Conservation (phyloP, 2,888 invertebrate genomes). For the Taenaris catops region DNA sequence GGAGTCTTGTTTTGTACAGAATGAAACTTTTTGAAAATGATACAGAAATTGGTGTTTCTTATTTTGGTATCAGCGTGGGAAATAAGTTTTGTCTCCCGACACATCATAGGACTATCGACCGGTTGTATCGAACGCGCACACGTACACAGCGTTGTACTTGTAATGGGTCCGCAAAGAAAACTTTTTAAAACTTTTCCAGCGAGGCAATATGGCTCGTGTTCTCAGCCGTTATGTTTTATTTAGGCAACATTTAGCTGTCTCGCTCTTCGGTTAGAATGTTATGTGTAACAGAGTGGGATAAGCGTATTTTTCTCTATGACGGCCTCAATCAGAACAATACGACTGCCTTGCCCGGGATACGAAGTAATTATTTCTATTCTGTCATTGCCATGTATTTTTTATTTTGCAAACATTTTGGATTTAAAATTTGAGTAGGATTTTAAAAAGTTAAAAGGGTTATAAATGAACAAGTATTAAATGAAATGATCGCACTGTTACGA, state of each 20-base stretch:
- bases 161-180: constrained; percentile 81
- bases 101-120: constrained; percentile 52
- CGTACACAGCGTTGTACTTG: constrained; percentile 59
- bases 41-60: constrained; percentile 17
- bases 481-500: no score
- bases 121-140: constrained; percentile 63
- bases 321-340: constrained; percentile 40
- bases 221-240: constrained; percentile 78
- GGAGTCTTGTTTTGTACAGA: not conserved
- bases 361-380: constrained; percentile 80
- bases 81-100: constrained; percentile 25
- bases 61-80: constrained; percentile 20
- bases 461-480: constrained; percentile 5
- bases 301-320: constrained; percentile 41
- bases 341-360: constrained; percentile 75
- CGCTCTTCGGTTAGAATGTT: constrained; percentile 39
- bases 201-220: constrained; percentile 81
- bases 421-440: constrained; percentile 25
- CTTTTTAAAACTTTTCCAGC: constrained; percentile 80
- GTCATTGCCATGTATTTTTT: constrained; percentile 76
- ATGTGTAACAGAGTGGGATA: constrained; percentile 40
- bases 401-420: constrained; percentile 42
- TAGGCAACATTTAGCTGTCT: constrained; percentile 65
- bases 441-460: constrained; percentile 22
- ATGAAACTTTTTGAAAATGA: constrained; percentile 10